A percentile compares a stretch with the other conserved stretches of the same genome.
Evolutionary conservation across 2,888 invertebrate genomes (phyloP).

Genomic region (Polymixis flavicincta): DNA sequence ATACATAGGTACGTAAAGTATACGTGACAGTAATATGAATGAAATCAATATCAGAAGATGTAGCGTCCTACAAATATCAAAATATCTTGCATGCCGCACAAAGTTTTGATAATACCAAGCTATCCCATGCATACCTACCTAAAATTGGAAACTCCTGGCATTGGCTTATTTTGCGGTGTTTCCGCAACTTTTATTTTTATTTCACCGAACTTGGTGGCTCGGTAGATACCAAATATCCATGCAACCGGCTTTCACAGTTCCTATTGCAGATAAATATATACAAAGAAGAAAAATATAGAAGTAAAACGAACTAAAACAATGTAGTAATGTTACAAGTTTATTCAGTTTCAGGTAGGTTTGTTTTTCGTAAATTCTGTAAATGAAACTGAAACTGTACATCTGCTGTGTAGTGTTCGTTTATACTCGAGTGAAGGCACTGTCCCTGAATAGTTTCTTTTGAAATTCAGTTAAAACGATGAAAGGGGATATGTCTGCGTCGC

Average conservation of each 20-base stretch:
- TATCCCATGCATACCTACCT: constrained; percentile 26
- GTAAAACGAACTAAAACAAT: constrained; percentile 49
- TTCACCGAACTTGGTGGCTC: constrained; percentile 38
- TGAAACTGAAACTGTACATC: constrained; percentile 23
- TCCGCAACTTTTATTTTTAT: constrained; percentile 44
- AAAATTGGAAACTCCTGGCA: constrained; percentile 39
- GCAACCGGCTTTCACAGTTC: constrained; percentile 32
- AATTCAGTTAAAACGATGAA: constrained; percentile 70
- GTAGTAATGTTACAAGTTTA: constrained; percentile 46
- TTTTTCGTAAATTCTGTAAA: constrained; percentile 33
- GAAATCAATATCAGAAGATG: constrained; percentile 1
- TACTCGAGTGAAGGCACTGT: constrained; percentile 38
- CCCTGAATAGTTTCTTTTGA: constrained; percentile 56
- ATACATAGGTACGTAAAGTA: neutral
- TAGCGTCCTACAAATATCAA: neutral
- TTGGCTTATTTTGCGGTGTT: constrained; percentile 44
- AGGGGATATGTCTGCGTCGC: constrained; percentile 75
- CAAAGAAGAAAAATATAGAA: constrained; percentile 13
- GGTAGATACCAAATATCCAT: constrained; percentile 46
- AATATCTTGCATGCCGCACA: constrained; percentile 2
- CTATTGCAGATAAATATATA: constrained; percentile 33
- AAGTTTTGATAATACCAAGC: constrained; percentile 25
- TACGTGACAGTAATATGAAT: neutral
- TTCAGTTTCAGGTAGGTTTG: constrained; percentile 44
- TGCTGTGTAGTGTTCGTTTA: constrained; percentile 20